Conservation (phyloP, 30 jellyfish, hydroid and myxozoan genomes). For the Pseudorhiza aurosa region DNA sequence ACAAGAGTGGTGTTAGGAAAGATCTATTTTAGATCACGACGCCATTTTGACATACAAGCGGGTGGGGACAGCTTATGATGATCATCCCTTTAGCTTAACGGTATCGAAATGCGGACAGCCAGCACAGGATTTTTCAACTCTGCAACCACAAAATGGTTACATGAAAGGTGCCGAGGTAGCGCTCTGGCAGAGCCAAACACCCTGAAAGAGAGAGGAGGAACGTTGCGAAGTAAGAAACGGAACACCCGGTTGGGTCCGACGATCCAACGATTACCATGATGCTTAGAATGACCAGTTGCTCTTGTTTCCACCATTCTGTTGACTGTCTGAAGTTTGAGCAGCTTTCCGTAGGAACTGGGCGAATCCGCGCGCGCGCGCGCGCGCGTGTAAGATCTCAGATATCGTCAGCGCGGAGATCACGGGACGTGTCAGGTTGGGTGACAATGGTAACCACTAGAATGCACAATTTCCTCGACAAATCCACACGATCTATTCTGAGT, state of each 20-base stretch:
- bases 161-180: neutral
- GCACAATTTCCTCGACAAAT: neutral
- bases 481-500: neutral
- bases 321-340: neutral
- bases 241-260: no score
- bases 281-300: neutral
- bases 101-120: neutral
- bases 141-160: neutral
- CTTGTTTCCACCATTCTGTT: neutral
- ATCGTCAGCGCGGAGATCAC: neutral
- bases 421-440: neutral
- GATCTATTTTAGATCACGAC: neutral
- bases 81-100: neutral
- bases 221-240: no score
- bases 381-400: neutral
- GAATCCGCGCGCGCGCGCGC: neutral
- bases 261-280: no score
- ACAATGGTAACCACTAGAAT: neutral
- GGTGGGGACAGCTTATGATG: slow-evolving; percentile 12
- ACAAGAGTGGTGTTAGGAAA: neutral
- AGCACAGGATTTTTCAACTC: slow-evolving; percentile 3
- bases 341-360: neutral
- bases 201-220: no score
- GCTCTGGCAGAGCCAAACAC: neutral
- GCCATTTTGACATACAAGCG: neutral